Evolutionary conservation across 1,140 invertebrate species (phyloP).

Genomic region (Zaprionus africanus): DNA sequence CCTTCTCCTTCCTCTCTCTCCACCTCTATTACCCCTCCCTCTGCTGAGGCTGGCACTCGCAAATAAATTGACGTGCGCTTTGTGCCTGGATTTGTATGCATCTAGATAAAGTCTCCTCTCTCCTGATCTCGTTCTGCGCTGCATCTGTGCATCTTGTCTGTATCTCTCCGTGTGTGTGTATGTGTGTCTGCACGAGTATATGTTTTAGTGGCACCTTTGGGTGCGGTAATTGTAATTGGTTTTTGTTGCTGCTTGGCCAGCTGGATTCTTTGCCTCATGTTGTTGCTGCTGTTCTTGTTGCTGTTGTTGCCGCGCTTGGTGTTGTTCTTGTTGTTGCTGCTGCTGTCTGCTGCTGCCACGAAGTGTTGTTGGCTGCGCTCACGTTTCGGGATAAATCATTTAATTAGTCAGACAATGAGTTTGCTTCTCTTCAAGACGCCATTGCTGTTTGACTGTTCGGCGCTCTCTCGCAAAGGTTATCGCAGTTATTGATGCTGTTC

Average conservation of each 20-base stretch:
- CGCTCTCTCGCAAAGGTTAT: slow-evolving; percentile 65
- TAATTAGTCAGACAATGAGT: slow-evolving; percentile 81
- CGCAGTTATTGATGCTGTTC: slow-evolving; percentile 48
- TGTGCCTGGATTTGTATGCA: slow-evolving; percentile 80
- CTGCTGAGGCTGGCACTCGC: slow-evolving; percentile 51
- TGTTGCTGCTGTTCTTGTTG: slow-evolving; percentile 33
- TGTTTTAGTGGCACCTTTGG: slow-evolving; percentile 79
- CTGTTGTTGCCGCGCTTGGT: slow-evolving; percentile 34
- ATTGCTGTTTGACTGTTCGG: slow-evolving; percentile 50
- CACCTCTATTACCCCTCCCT: background rate
- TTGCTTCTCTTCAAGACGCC: slow-evolving; percentile 47
- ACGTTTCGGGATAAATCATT: slow-evolving; percentile 82
- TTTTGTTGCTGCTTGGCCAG: slow-evolving; percentile 56
- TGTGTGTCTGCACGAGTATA: slow-evolving; percentile 12
- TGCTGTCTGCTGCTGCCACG: slow-evolving; percentile 26
- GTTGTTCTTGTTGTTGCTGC: slow-evolving; percentile 35
- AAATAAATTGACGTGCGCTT: slow-evolving; percentile 83
- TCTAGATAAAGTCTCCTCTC: slow-evolving; percentile 75
- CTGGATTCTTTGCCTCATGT: slow-evolving; percentile 35
- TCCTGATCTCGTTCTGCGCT: slow-evolving; percentile 33
- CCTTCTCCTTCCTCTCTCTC: background rate
- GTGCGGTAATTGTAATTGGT: slow-evolving; percentile 83
- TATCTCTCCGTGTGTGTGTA: slow-evolving; percentile 19
- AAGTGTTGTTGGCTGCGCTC: slow-evolving; percentile 66
- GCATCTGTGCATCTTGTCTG: slow-evolving; percentile 31